Conservation (phyloP, 2,797 vertebrate species). For the Gambelia wislizenii region DNA sequence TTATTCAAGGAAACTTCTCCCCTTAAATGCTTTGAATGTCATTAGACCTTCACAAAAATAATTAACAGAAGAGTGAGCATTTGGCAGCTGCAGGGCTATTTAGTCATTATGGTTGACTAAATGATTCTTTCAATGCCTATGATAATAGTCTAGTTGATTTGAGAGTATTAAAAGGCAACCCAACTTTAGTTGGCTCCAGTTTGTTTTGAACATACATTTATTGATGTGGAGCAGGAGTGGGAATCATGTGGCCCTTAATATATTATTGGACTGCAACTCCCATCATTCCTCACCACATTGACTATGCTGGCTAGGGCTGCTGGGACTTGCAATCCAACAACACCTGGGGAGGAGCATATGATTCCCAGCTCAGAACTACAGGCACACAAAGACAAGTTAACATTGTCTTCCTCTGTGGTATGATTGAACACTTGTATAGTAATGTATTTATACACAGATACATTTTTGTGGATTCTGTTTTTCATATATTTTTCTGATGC, state of each 20-base stretch:
- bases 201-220: neutral
- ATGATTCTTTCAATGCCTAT: neutral
- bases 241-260: neutral
- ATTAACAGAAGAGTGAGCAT: neutral
- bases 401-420: neutral
- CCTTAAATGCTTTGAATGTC: neutral
- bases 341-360: no score
- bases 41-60: slow-evolving; percentile 11
- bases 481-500: no score
- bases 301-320: no score
- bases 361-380: neutral
- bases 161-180: neutral
- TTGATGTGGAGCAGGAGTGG: no score
- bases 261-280: no score
- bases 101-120: neutral
- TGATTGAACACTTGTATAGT: neutral
- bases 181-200: no score
- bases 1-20: neutral
- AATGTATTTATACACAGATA: neutral
- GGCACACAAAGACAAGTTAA: neutral
- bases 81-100: neutral
- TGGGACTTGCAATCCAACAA: no score
- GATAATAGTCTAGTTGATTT: neutral
- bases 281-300: no score
- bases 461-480: neutral